Conservation (phyloP, 2,888 invertebrate genomes). For the Drosophila formosana region DNA sequence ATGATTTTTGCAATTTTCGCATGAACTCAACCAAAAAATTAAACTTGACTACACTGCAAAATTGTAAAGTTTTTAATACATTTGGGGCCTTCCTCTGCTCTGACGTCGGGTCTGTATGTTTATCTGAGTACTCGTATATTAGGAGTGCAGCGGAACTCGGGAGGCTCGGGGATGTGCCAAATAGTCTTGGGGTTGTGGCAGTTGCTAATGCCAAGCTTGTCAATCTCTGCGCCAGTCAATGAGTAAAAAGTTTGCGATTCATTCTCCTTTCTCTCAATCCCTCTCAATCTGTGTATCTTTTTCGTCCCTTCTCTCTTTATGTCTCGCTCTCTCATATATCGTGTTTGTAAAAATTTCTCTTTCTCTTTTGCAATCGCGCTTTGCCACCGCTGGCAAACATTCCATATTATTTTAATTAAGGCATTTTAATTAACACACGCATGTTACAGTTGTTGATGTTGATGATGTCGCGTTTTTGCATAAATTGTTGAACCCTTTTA, state of each 20-base stretch:
- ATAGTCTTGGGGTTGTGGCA: conserved; percentile 39
- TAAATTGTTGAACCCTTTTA: no score
- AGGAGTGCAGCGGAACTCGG: neutral
- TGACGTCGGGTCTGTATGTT: neutral
- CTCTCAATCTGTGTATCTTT: neutral
- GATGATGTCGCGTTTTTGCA: conserved; percentile 57
- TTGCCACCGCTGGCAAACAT: conserved; percentile 38
- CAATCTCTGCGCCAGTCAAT: conserved; percentile 71
- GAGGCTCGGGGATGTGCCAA: conserved; percentile 12
- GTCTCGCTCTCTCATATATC: conserved; percentile 5
- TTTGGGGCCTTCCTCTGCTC: conserved; percentile 47
- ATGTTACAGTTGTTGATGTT: conserved; percentile 31
- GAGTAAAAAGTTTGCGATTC: conserved; percentile 33
- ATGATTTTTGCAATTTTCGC: conserved; percentile 81
- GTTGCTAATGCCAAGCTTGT: conserved; percentile 67
- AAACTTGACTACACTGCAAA: conserved; percentile 78
- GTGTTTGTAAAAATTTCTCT: neutral
- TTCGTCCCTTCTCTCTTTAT: neutral
- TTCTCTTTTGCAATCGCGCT: conserved; percentile 16
- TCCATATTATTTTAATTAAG: conserved; percentile 74
- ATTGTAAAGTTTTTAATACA: conserved; percentile 80
- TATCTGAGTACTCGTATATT: conserved; percentile 13
- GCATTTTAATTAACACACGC: conserved; percentile 73
- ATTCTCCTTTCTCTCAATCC: neutral
- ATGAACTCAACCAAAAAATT: conserved; percentile 81